Conservation (phyloP, 2,113 vertebrate genomes). For the Dryoscopus gambensis region DNA sequence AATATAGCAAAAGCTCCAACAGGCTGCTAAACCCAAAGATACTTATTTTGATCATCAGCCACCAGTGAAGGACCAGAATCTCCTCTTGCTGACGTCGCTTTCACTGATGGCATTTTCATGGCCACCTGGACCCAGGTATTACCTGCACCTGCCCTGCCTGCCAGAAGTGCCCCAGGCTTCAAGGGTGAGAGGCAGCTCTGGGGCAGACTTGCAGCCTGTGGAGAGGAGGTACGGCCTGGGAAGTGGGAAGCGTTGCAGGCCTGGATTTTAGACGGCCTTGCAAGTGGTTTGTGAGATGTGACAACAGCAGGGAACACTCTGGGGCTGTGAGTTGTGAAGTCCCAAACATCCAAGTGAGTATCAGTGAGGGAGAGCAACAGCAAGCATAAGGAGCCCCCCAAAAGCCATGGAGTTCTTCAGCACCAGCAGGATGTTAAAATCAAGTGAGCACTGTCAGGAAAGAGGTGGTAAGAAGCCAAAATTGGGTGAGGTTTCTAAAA, state of each 20-base stretch:
- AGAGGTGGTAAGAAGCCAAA: neutral
- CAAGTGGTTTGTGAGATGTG: neutral
- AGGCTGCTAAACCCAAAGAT: neutral
- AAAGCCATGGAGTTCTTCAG: neutral
- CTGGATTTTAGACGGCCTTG: neutral
- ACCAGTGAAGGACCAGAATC: neutral
- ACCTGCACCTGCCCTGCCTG: accelerated
- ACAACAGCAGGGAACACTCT: neutral
- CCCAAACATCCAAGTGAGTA: neutral
- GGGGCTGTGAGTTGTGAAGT: neutral
- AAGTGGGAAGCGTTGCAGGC: neutral
- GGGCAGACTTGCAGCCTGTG: neutral
- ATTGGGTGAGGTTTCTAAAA: neutral
- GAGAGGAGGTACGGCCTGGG: neutral
- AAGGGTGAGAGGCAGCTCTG: neutral
- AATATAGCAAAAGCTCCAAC: neutral
- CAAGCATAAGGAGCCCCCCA: neutral
- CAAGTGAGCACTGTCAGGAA: neutral
- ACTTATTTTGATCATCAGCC: neutral
- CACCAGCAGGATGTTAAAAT: neutral
- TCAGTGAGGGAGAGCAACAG: neutral
- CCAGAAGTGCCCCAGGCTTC: neutral
- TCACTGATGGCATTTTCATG: neutral
- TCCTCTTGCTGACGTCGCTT: neutral
- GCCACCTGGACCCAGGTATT: neutral